Evolutionary conservation across 2,797 vertebrate genomes (phyloP).

Genomic region (Helostoma temminkii): DNA sequence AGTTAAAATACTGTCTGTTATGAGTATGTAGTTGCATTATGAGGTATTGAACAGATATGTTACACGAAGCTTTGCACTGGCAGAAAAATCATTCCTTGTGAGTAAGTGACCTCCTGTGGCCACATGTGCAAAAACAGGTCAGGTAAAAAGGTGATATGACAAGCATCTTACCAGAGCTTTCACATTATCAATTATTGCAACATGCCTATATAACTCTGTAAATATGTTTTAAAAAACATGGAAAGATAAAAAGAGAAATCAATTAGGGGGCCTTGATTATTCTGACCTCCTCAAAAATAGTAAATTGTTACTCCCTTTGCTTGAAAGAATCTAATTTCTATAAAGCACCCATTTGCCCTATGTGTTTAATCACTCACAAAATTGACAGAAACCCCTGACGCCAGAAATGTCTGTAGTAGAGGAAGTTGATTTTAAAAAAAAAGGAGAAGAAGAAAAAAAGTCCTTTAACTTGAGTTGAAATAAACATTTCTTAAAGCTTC

Average conservation of each 20-base stretch:
- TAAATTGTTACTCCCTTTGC: conserved; percentile 84
- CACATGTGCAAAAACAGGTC: conserved; percentile 89
- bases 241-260: conserved; percentile 84
- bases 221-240: conserved; percentile 88
- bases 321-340: conserved; percentile 82
- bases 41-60: conserved; percentile 89
- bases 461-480: conserved; percentile 71
- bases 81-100: conserved; percentile 88
- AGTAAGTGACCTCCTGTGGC: conserved; percentile 83
- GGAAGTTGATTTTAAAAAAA: conserved; percentile 71
- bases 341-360: conserved; percentile 78
- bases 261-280: conserved; percentile 84
- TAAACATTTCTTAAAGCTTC: conserved; percentile 82
- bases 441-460: conserved; percentile 68
- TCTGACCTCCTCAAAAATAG: conserved; percentile 82
- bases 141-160: conserved; percentile 90
- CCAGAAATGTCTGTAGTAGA: conserved; percentile 71
- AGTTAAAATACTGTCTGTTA: conserved; percentile 87
- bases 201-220: conserved; percentile 91
- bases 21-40: conserved; percentile 86
- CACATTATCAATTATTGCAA: conserved; percentile 92
- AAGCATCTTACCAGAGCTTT: conserved; percentile 89
- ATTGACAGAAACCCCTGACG: conserved; percentile 78
- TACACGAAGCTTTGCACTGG: conserved; percentile 87
- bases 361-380: conserved; percentile 77